These are phyloP conservation scores for Uromys caudimaculatus DNA, from an alignment of 2,797 vertebrate genomes.

Conservation along the genomic window DNA sequence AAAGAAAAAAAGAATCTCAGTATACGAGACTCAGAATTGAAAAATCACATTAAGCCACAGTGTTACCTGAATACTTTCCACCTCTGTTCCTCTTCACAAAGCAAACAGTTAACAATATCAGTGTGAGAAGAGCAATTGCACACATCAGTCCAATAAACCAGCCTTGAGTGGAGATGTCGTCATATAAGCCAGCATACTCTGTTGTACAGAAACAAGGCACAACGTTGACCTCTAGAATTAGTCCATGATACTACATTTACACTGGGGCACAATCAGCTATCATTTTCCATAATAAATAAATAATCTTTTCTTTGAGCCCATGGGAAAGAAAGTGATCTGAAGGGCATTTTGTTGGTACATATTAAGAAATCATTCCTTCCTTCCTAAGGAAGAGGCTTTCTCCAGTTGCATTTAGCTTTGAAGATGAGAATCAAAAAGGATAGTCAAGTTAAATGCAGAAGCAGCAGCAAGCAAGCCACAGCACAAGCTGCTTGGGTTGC, in stretches of 20 bases:
- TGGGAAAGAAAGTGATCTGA: background rate
- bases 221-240: conserved; percentile 20
- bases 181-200: conserved; percentile 94
- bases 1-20: background rate
- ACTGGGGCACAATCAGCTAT: background rate
- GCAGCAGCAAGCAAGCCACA: conserved; percentile 72
- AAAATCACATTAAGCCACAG: background rate
- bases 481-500: conserved; percentile 48
- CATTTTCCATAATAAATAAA: background rate
- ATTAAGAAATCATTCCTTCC: no score
- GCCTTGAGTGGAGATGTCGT: conserved; percentile 95
- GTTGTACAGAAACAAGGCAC: conserved; percentile 72
- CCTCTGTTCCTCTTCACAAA: conserved; percentile 99
- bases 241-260: background rate
- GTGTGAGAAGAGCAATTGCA: conserved; percentile 95
- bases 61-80: conserved; percentile 98
- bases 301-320: background rate
- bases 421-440: conserved; percentile 74
- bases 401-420: conserved; percentile 64
- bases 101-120: conserved; percentile 94
- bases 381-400: conserved; percentile 61
- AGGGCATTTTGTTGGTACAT: background rate
- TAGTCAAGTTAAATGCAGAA: conserved; percentile 78
- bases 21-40: background rate
- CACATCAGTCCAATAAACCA: conserved; percentile 99